Base-by-base conservation (phyloP, 2,113 vertebrate genomes). In the Hirundichthys speculiger region DNA sequence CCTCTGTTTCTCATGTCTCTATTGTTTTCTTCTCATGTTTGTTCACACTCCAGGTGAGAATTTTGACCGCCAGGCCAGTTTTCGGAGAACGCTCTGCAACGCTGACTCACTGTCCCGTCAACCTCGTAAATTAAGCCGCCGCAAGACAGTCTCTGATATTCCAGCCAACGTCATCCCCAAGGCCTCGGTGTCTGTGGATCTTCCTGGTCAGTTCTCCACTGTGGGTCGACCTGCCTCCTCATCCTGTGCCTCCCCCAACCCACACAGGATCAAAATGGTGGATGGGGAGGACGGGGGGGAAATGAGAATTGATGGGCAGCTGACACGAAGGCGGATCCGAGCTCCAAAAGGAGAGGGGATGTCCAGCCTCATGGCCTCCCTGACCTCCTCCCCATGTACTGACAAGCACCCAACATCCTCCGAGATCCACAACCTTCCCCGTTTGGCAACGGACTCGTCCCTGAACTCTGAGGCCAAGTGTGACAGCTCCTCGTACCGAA, bases 31-130 rank as follows among this genome's bases (percentile, higher is more conserved):
- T 53, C 48, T 40, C 11, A 19, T 52, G 27, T 54, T 27, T 67
- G 38, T 90, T 87, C 80, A 79, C 55, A 69, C 53, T 83, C 90
- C 87, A 99, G 97, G 97, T 80, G 95, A 96, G 93, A 96, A 93
- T 92, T 99, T 99, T 84, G 96, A 99, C 90, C 96, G 95, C 71
- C 98, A 99, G 78, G 97, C 98, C 87, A 96, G 93, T 92, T 94
- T 97, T 85, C 94, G 95, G 80, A 94, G 94, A 88, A 94, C 92
- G 71, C 82, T 92, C 78, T 94, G 95, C 87, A 95, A 94, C 88
- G 89, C 88, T 57, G 96, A 98, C 88, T 96, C 94, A 62, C 87
- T 95, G 82, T 90, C 93, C 90, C 93, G 93, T 77, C 93, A 92
- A 78, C 92, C 94, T 73, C 94, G 94, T 76, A 96, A 94, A 92